Conservation (phyloP, 2,797 vertebrate genomes). For the Fistularia commersonii region DNA sequence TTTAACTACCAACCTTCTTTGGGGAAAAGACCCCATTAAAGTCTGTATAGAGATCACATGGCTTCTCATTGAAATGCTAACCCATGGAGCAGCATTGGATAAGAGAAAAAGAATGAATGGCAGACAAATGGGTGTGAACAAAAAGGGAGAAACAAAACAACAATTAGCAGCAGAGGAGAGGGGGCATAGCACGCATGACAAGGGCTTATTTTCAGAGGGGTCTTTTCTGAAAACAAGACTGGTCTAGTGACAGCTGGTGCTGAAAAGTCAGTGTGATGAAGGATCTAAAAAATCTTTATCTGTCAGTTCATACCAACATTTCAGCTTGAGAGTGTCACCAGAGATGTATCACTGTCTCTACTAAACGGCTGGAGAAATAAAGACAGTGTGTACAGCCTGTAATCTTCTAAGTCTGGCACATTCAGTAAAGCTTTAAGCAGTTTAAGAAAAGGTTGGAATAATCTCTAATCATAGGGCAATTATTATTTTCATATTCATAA, state of each 20-base stretch:
- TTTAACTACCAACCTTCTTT: constrained; percentile 86
- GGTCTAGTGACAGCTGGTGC: constrained; percentile 17
- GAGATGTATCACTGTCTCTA: background rate
- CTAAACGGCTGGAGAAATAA: background rate
- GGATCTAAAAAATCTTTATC: constrained; percentile 12
- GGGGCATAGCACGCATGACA: background rate
- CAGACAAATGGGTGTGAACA: constrained; percentile 33
- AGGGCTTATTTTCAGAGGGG: constrained; percentile 20
- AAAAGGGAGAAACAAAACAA: constrained; percentile 9
- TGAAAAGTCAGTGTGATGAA: constrained; percentile 18
- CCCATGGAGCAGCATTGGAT: constrained; percentile 59
- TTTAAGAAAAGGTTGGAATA: constrained; percentile 8
- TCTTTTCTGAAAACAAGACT: constrained; percentile 14
- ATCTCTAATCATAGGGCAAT: background rate
- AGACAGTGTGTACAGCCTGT: background rate
- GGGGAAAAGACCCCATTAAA: constrained; percentile 92
- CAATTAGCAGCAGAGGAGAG: background rate
- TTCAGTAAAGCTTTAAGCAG: constrained; percentile 1
- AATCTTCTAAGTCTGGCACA: constrained; percentile 11
- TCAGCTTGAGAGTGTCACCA: too few relatives aligned
- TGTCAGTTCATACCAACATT: constrained; percentile 2
- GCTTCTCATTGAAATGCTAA: constrained; percentile 83
- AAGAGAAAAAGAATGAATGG: constrained; percentile 36
- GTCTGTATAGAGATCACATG: constrained; percentile 89
- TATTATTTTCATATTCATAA: too few relatives aligned